Percentiles rank a stretch among this genome's conserved stretches.
Evolutionary conservation across 1,140 invertebrate species (phyloP).

Genomic region (Mactra quadrangularis): DNA sequence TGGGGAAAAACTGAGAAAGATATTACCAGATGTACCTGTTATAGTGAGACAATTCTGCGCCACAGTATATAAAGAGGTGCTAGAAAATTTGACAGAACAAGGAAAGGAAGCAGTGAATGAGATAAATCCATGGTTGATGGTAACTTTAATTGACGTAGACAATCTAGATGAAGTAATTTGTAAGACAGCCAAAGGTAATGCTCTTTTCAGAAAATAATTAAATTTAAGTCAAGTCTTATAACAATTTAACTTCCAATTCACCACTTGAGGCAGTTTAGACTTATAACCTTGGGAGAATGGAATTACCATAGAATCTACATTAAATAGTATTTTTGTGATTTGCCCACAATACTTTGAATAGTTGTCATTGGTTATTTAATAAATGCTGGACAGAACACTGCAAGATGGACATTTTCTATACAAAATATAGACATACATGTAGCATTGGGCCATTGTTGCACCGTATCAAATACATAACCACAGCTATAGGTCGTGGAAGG

Average conservation of each 20-base stretch:
- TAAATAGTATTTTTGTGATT: constrained; percentile 37
- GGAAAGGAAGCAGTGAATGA: constrained; percentile 41
- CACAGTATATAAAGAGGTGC: constrained; percentile 46
- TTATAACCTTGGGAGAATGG: constrained; percentile 32
- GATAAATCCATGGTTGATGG: constrained; percentile 50
- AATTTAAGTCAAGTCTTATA: constrained; percentile 37
- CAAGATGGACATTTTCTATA: constrained; percentile 32
- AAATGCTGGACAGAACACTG: constrained; percentile 36
- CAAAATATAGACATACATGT: constrained; percentile 10
- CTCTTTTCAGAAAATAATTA: constrained; percentile 23
- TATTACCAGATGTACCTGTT: constrained; percentile 54
- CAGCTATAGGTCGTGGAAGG: constrained; percentile 29
- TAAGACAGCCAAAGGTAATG: constrained; percentile 31
- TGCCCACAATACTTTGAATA: constrained; percentile 27
- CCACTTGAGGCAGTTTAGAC: constrained; percentile 26
- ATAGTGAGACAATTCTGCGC: constrained; percentile 48
- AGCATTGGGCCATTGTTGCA: constrained; percentile 30
- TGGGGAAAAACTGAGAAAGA: constrained; percentile 50
- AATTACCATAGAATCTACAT: constrained; percentile 28
- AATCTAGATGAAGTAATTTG: constrained; percentile 9
- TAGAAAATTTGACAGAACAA: constrained; percentile 48
- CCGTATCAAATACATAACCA: constrained; percentile 27
- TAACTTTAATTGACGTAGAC: constrained; percentile 40
- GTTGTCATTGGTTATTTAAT: constrained; percentile 39
- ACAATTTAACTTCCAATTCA: constrained; percentile 32